Base-by-base conservation (phyloP, 2,113 vertebrate genomes). In the Vimba vimba region DNA sequence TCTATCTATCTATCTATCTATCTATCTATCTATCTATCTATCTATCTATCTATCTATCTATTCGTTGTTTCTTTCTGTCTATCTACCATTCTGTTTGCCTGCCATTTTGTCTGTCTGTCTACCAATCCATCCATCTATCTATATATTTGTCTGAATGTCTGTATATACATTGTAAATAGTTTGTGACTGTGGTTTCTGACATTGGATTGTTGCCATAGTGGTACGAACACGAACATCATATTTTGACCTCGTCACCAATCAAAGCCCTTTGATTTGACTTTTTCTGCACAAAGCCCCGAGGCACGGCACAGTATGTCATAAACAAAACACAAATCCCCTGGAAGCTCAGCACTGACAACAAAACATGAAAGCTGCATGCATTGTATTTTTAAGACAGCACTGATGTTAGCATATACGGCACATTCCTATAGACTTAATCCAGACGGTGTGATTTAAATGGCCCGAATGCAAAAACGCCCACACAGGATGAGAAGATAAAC, bases 291-390 rank as follows among this genome's bases (percentile, higher is more conserved):
- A 76, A 60, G 23, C 23, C 85, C 60, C 5, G 23, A 64, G 79
- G 79, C 19, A 2, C 66, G 60, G 52, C 62, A 73, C 43, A 50
- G 50, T 23, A 50, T 66, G 15, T 23, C 85, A 82, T 74, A 86
- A 82, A 86, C 69, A 86, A 86, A 82, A 86, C 55, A 23, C 43
- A 74, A 66, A 52, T 82, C 85, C 68, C 57, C 68, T 43, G 47
- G 30, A 68, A 86, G 66, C 78, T 47, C 78, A 57, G 78, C 79
- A 39, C 57, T 62, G 19, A 83, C 73, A 86, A 83, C 82, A 83
- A 71, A 73, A 82, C 85, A 77, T 82, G n/a, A 81, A 86, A 73
- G 47, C 71, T 30, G 30, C 47, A 76, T 43, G 30, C 33, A 76
- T 43, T 83, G 59, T 50, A 52, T 21, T 60, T 86, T 59, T 59